Evolutionary conservation across 2,888 invertebrate species (phyloP), one percentile per base, ranked within the genome.

Genomic region (Pachymerium ferrugineum): DNA sequence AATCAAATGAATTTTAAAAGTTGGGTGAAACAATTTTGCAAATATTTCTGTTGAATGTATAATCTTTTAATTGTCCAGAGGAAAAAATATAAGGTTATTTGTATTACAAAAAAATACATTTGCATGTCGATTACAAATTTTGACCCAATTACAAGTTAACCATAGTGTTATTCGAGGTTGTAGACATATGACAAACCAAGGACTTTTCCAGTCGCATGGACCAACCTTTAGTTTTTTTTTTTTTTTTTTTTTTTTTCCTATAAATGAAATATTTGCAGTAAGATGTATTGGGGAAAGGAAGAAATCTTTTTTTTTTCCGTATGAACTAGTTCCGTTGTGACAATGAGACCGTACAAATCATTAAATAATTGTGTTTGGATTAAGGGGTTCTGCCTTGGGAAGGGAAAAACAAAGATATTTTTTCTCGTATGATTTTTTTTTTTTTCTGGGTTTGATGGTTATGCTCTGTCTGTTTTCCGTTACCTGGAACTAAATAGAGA

Each of bases 81-180:
- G n/a, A n/a, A n/a, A n/a, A n/a, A n/a, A n/a, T n/a, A n/a, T n/a
- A n/a, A n/a, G n/a, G n/a, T n/a, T n/a, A n/a, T n/a, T n/a, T n/a
- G n/a, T n/a, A n/a, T n/a, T n/a, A n/a, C n/a, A n/a, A n/a, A n/a
- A n/a, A n/a, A n/a, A n/a, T n/a, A n/a, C n/a, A n/a, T n/a, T n/a
- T n/a, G n/a, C n/a, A 19, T 47, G 16, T 8, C 19, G 47, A 47
- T 54, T 25, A 62, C 62, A 62, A 28, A 62, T 62, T 62, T 25
- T 62, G 62, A 62, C 62, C 62, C 10, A 28, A 62, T 62, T 62
- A 62, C 62, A 12, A 62, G 62, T 62, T 62, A 62, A 62, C 62
- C 62, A n/a, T 28, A 28, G 62, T 62, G 62, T 62, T 62, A 62
- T 62, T 62, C 62, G 62, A 62, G 62, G 62, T 62, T 62, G 62